A percentile compares a stretch with the other conserved stretches of the same genome.
Conservation (phyloP, 2,888 invertebrate species). For the Chaetogeoica ovagalla region DNA sequence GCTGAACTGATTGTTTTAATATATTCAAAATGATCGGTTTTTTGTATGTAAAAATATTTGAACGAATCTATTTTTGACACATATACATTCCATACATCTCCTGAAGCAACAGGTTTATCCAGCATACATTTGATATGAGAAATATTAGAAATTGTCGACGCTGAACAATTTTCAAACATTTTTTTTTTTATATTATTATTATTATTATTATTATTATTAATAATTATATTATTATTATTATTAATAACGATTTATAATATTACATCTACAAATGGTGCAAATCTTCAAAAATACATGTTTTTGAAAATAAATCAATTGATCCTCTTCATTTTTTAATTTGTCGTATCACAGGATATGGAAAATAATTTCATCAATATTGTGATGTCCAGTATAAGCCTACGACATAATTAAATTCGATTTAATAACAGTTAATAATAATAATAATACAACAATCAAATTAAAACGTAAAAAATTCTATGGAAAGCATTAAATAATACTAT, state of each 20-base stretch:
- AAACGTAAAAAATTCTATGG: too few species aligned
- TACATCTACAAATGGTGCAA: background rate
- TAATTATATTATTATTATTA: too few species aligned
- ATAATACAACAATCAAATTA: background rate
- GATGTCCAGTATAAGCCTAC: background rate
- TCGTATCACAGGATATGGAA: background rate
- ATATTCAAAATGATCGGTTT: background rate
- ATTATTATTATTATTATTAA: too few species aligned
- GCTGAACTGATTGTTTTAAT: background rate
- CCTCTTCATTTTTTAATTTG: background rate
- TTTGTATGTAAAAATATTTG: constrained; percentile 16
- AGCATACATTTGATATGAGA: too few species aligned
- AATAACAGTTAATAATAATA: background rate
- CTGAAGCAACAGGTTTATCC: background rate
- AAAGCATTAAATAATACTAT: too few species aligned
- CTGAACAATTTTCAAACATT: too few species aligned
- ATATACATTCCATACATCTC: background rate
- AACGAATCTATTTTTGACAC: constrained; percentile 5
- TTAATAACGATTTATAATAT: background rate
- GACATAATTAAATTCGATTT: too few species aligned
- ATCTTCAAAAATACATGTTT: background rate
- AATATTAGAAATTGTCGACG: too few species aligned
- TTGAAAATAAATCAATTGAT: background rate
- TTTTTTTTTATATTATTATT: too few species aligned
- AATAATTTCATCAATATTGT: background rate